phyloP scores from a whole-genome alignment of 2,888 invertebrate genomes.

The Tachina fera region DNA sequence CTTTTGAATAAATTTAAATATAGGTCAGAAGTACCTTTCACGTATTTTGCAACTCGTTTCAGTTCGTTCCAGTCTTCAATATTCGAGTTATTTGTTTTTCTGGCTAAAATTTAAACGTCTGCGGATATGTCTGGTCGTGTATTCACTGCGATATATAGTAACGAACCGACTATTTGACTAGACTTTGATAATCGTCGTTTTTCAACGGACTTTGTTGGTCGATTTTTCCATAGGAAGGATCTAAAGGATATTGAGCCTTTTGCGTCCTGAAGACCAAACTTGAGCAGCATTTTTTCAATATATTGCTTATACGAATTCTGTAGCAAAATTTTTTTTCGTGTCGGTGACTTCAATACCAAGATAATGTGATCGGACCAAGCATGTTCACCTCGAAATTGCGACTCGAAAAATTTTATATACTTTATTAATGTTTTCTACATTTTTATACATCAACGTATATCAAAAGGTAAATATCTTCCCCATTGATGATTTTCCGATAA shows the following conservation, averaged over 20 bases:
- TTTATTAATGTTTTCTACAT: neutral
- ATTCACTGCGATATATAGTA: slow-evolving; percentile 37
- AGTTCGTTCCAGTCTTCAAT: neutral
- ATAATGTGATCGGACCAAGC: slow-evolving; percentile 17
- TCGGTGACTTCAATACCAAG: slow-evolving; percentile 19
- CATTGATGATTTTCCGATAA: neutral
- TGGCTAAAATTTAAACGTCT: slow-evolving; percentile 27
- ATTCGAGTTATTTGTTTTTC: slow-evolving; percentile 12
- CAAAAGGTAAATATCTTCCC: neutral
- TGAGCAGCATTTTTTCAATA: slow-evolving; percentile 16
- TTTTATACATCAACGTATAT: slow-evolving; percentile 27
- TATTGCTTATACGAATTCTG: slow-evolving; percentile 24
- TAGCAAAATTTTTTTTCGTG: neutral
- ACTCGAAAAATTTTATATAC: neutral
- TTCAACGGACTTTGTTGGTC: neutral
- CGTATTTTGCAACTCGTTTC: slow-evolving; percentile 3
- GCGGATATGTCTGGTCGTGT: slow-evolving; percentile 17
- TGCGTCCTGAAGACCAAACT: slow-evolving; percentile 30
- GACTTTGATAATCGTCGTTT: slow-evolving; percentile 43
- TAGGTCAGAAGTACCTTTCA: slow-evolving; percentile 10
- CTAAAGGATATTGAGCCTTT: slow-evolving; percentile 19
- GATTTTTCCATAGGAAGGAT: slow-evolving; percentile 16
- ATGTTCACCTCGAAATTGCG: slow-evolving; percentile 19
- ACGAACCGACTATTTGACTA: too few relatives aligned
- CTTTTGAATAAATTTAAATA: neutral